Conservation (phyloP, 2,888 invertebrate genomes). For the Synanthedon vespiformis region DNA sequence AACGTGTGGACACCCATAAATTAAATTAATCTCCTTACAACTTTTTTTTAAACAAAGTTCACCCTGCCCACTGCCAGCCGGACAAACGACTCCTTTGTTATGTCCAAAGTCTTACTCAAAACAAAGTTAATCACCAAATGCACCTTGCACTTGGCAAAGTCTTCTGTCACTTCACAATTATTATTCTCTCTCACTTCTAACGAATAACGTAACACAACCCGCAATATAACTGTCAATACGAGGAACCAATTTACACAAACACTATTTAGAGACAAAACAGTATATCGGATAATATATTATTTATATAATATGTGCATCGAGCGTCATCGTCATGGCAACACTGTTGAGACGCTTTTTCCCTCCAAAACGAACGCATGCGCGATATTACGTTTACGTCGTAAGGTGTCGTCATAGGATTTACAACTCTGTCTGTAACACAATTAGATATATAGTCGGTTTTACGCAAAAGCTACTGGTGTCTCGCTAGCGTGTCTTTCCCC, state of each 20-base stretch:
- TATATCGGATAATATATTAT: slow-evolving; percentile 9
- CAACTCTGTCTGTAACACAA: slow-evolving; percentile 13
- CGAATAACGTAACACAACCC: slow-evolving; percentile 2
- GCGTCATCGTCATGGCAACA: slow-evolving; percentile 49
- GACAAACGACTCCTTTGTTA: too few relatives aligned
- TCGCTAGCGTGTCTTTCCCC: slow-evolving; percentile 41
- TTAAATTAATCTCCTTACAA: too few relatives aligned
- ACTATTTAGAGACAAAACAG: slow-evolving; percentile 5
- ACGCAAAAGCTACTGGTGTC: slow-evolving; percentile 8
- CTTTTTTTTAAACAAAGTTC: too few relatives aligned
- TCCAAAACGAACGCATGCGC: slow-evolving; percentile 66
- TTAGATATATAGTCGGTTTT: slow-evolving; percentile 5
- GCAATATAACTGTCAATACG: slow-evolving; percentile 26
- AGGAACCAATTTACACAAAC: slow-evolving; percentile 15
- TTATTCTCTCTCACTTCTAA: too few relatives aligned
- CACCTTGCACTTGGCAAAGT: too few relatives aligned
- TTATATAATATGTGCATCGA: slow-evolving; percentile 28
- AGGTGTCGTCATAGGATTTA: slow-evolving; percentile 12
- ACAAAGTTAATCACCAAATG: too few relatives aligned
- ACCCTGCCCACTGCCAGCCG: too few relatives aligned
- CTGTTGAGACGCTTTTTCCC: slow-evolving; percentile 49
- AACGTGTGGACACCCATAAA: too few relatives aligned
- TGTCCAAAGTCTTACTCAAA: too few relatives aligned
- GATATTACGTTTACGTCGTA: slow-evolving; percentile 11
- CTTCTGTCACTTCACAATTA: too few relatives aligned